Base-by-base conservation (phyloP, 2,888 invertebrate species). In the Leuctra nigra region DNA sequence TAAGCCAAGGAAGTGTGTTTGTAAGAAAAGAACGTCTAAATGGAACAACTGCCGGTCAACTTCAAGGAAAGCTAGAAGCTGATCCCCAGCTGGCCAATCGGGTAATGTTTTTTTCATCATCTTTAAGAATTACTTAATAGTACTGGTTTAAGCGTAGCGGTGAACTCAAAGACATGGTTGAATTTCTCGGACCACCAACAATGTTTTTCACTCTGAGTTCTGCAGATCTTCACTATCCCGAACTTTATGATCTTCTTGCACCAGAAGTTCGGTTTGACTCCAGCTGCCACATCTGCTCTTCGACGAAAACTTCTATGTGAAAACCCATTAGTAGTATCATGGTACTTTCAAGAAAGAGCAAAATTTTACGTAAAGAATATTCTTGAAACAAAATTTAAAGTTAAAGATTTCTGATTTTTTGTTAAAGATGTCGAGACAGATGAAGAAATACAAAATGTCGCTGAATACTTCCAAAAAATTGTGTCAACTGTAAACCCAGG, bases 171-270 rank as follows among this genome's bases (percentile, higher is more conserved):
- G 47, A 48, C 11, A 61, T 61, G 61, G 58, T 61, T 1, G 20
- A 61, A 22, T 53, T 55, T 18, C 6, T 62, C 3, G 61, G 62
- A 1, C 4, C 38, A 1, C 62, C 59, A 23, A 59, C 62, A 2
- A 14, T 59, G 1, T 62, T 62, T 35, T 55, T 62, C 53, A 62
- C 61, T 7, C 29, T 62, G 16, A n/a, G n/a, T n/a, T n/a, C n/a
- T n/a, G n/a, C n/a, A n/a, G n/a, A n/a, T n/a, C n/a, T n/a, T n/a
- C n/a, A n/a, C n/a, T n/a, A n/a, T n/a, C n/a, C n/a, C 33, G 11
- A 58, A 11, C 39, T 59, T 1, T 53, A 41, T 20, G 25, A 39
- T 6, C n/a, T 62, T 3, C 23, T 61, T 3, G 22, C 20, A 3
- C 35, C 44, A 2, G 53, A 44, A 7, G 38, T 9, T 4, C n/a